Evolutionary conservation across 2,888 invertebrate species (phyloP).

Genomic region (Cremastinae sp.): DNA sequence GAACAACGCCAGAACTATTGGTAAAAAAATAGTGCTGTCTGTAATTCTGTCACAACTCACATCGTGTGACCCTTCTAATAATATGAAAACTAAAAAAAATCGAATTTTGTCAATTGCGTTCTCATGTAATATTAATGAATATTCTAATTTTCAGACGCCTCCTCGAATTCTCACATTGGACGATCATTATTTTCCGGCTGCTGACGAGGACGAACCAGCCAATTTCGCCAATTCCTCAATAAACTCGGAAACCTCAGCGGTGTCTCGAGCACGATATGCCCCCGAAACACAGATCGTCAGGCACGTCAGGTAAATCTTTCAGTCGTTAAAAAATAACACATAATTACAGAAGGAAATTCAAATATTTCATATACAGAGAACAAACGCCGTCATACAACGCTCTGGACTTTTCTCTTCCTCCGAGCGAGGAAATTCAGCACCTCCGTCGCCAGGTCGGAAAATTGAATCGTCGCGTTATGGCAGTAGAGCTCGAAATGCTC

Average conservation of each 20-base stretch:
- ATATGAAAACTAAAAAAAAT: conserved; percentile 21
- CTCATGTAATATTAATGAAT: not conserved
- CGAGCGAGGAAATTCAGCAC: conserved; percentile 90
- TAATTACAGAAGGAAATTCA: not conserved
- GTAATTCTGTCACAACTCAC: not conserved
- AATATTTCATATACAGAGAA: conserved; percentile 80
- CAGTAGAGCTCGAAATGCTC: conserved; percentile 92
- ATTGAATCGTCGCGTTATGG: conserved; percentile 91
- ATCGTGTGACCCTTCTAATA: conserved; percentile 43
- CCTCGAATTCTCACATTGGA: conserved; percentile 93
- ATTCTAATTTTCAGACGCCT: conserved; percentile 85
- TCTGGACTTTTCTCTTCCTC: conserved; percentile 75
- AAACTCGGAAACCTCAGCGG: conserved; percentile 64
- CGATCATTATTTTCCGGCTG: conserved; percentile 90
- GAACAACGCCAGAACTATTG: conserved; percentile 20
- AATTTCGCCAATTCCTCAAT: conserved; percentile 64
- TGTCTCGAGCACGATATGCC: conserved; percentile 66
- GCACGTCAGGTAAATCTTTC: conserved; percentile 70
- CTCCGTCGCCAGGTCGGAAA: conserved; percentile 93
- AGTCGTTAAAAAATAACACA: conserved; percentile 2
- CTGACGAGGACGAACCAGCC: conserved; percentile 81
- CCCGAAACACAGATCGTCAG: conserved; percentile 73
- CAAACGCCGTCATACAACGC: conserved; percentile 83
- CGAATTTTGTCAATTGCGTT: not conserved
- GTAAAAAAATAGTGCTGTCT: conserved; percentile 47